Base-by-base conservation (phyloP, 2,888 invertebrate genomes). In the Drosophila mulleri region DNA sequence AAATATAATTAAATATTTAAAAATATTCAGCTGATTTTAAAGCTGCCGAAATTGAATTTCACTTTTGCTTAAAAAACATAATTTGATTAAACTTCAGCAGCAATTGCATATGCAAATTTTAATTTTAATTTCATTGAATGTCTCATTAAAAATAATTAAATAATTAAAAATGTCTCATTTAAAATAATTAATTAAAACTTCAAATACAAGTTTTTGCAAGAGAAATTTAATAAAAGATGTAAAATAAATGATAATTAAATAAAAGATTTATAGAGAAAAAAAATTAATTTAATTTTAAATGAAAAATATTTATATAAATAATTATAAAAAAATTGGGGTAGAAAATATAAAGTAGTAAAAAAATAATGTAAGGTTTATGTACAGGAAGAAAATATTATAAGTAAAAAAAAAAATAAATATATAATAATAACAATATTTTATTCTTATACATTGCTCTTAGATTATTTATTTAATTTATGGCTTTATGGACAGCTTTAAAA, bases 401-500 rank as follows among this genome's bases (percentile, higher is more conserved):
- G 3, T 12, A 35, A 35, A 11, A 35, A 35, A 32, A 32, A 9
- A 26, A 6, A 26, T 26, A 29, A 29, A 6, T 1, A 29, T 29
- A 29, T 29, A 29, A 7, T 29, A 32, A 32, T 1, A 32, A 32
- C 9, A 32, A 32, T 9, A 32, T 9, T 9, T 9, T 32, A 32
- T 32, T 26, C 26, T 26, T 7, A 26, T 26, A 26, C 7, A 26
- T 26, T 6, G 7, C 6, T 26, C 6, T 6, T 26, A 26, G 7
- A 26, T 7, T 26, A 26, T 26, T 26, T 26, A 1, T 6, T 26
- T 26, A 26, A 26, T 26, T 16, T 39, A 16, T 7, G 14, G 39
- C 39, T 6, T 16, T 2, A 37, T 37, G 3, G 37, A 37, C 14
- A 39, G 8, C 16, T 39, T 54, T 67, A 42, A 73, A 44, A 53